Base-by-base conservation (phyloP, 2,113 vertebrate genomes). In the Clinocottus analis region DNA sequence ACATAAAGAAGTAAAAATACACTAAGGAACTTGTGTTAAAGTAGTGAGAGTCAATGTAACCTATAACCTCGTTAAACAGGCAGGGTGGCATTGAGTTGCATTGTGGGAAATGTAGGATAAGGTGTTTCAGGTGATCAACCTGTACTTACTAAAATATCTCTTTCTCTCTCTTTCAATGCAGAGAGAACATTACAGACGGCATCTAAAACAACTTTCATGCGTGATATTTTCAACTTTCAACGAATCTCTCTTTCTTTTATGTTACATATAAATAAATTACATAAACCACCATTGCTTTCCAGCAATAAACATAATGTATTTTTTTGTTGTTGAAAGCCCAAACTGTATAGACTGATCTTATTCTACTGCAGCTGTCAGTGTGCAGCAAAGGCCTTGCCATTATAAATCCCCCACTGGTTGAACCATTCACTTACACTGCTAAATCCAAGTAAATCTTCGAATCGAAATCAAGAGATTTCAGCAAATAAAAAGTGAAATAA, bases 401-500 rank as follows among this genome's bases (percentile, higher is more conserved):
- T 23, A 12, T 37, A 62, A 33, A 41, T 27, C 41, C 7, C 14
- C 14, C 31, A 29, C 3, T 45, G 37, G 12, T 61, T 56, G 2
- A 53, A 72, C 12, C 37, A 14, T 12, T 29, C 19, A 41, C 12
- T 19, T 61, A 25, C 8, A 47, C 12, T n/a, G 17, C 11, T 19
- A 19, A 25, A 16, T 10, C 8, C 5, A 70, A 70, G n/a, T 45
- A 12, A 27, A 13, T 21, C 2, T 31, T 31, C 29, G 2, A 31
- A 31, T 31, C 29, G 29, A 31, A 33, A 33, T 33, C 33, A 29
- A 53, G 62, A 60, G 64, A 72, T 12, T 55, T 33, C 11, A 37
- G 31, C 61, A 79, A 62, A 84, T 51, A 47, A 3, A 31, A 33
- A 7, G 29, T 73, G 72, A 77, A 72, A 79, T 47, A 61, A 77